phyloP scores from a whole-genome alignment of 2,113 vertebrate species.

The Himantopus leucocephalus region DNA sequence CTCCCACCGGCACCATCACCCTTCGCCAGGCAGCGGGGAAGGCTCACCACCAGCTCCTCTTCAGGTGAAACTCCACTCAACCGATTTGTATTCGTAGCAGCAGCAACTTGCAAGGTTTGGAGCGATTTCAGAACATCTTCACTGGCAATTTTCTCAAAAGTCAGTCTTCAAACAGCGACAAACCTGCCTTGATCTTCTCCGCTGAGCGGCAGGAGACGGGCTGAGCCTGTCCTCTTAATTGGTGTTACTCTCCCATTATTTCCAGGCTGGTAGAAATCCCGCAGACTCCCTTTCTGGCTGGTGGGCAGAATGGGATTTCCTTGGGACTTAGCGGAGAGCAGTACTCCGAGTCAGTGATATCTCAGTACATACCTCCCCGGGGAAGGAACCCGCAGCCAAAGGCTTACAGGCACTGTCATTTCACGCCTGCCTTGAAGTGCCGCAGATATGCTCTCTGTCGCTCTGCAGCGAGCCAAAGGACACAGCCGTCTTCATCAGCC shows the following conservation, averaged over 20 bases:
- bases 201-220: background rate
- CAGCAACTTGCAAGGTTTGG: slow-evolving; percentile 18
- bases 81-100: background rate
- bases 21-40: background rate
- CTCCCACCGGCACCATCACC: fast-evolving
- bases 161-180: slow-evolving; percentile 61
- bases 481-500: background rate
- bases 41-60: background rate
- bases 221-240: slow-evolving; percentile 25
- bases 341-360: background rate
- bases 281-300: slow-evolving; percentile 30
- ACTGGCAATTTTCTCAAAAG: slow-evolving; percentile 63
- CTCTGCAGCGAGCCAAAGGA: background rate
- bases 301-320: slow-evolving; percentile 50
- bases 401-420: background rate
- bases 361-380: background rate
- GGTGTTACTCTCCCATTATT: slow-evolving; percentile 25
- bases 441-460: background rate
- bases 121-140: slow-evolving; percentile 50
- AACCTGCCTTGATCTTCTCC: slow-evolving; percentile 33
- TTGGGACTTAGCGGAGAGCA: slow-evolving; percentile 30
- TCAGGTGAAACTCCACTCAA: slow-evolving; percentile 20
- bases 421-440: background rate
- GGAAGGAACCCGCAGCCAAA: background rate
- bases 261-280: slow-evolving; percentile 22